Evolutionary conservation across 2,888 invertebrate species (phyloP).

Genomic region (Dasysyrphus tricinctus): DNA sequence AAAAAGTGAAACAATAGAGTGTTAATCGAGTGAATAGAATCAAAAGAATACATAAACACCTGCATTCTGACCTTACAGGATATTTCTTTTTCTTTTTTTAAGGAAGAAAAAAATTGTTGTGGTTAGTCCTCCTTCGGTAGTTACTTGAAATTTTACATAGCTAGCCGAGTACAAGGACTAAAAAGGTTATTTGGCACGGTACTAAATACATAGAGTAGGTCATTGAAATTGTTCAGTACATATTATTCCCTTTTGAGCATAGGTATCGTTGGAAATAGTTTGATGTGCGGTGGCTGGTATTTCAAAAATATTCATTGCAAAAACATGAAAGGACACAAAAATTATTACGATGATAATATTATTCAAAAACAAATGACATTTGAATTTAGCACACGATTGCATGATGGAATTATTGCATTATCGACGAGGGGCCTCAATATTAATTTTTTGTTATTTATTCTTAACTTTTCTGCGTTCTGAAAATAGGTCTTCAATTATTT

Average conservation of each 20-base stretch:
- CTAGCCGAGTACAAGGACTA: constrained; percentile 18
- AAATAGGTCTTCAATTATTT: not conserved
- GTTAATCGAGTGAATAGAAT: constrained; percentile 71
- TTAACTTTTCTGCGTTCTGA: not conserved
- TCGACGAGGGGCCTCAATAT: not conserved
- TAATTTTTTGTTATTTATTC: constrained; percentile 4
- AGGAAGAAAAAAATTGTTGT: constrained; percentile 14
- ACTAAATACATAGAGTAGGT: constrained; percentile 46
- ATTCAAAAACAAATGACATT: constrained; percentile 26
- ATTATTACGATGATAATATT: constrained; percentile 10
- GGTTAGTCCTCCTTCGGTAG: constrained; percentile 34
- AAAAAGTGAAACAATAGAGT: constrained; percentile 73
- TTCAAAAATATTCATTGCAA: constrained; percentile 38
- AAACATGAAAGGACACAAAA: constrained; percentile 3
- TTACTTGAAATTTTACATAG: constrained; percentile 57
- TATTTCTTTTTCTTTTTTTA: constrained; percentile 25
- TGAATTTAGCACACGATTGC: constrained; percentile 22
- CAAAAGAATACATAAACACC: constrained; percentile 68
- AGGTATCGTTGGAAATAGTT: constrained; percentile 25
- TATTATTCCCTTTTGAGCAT: not conserved
- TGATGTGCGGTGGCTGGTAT: constrained; percentile 45
- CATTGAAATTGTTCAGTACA: constrained; percentile 38
- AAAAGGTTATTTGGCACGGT: constrained; percentile 39
- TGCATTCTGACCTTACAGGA: constrained; percentile 65
- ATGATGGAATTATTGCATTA: constrained; percentile 12